Conservation (phyloP, 2,797 vertebrate species). For the Danio jaintianensis region DNA sequence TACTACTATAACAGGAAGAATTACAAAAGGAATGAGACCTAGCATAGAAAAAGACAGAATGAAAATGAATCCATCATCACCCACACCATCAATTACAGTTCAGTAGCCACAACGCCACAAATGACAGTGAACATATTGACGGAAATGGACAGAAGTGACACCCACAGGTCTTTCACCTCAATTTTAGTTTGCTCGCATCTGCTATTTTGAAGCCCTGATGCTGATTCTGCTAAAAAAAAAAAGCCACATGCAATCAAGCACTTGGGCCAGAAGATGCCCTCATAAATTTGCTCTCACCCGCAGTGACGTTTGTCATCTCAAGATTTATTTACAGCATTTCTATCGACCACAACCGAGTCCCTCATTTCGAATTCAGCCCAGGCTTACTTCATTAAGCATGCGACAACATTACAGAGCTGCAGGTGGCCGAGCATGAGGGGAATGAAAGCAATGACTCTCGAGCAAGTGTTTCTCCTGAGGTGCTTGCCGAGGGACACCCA, state of each 20-base stretch:
- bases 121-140: constrained; percentile 15
- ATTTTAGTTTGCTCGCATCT: constrained; percentile 4
- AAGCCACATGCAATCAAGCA: constrained; percentile 2
- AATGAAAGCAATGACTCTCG: constrained; percentile 17
- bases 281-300: constrained; percentile 19
- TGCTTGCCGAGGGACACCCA: constrained; percentile 6
- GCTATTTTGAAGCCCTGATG: not conserved
- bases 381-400: constrained; percentile 16
- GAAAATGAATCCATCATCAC: not conserved
- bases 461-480: not conserved
- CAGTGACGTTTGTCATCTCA: not conserved
- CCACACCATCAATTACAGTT: not conserved
- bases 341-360: constrained; percentile 18
- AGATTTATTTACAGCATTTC: constrained; percentile 31
- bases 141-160: not conserved
- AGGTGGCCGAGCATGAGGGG: constrained; percentile 4
- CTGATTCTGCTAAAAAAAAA: constrained; percentile 11
- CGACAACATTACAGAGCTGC: not conserved
- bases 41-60: not conserved
- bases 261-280: not conserved
- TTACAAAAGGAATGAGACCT: not conserved
- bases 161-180: not conserved
- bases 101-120: not conserved
- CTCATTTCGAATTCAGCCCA: constrained; percentile 16
- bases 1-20: not conserved